phyloP scores from a whole-genome alignment of 1,140 invertebrate genomes.

The Propsilocerus akamusi region DNA sequence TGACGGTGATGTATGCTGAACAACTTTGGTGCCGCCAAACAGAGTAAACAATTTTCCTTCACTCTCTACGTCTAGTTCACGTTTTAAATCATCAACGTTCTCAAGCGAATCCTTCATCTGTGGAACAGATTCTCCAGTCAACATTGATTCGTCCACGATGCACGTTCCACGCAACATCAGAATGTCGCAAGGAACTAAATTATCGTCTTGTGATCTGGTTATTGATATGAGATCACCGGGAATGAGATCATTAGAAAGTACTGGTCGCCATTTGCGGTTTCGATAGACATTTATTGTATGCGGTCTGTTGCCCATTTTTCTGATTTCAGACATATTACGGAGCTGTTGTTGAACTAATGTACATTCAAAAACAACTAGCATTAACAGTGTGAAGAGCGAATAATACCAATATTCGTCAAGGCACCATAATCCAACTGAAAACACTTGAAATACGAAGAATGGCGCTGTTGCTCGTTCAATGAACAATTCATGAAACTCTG shows the following conservation, averaged over 20 bases:
- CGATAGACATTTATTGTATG: slow-evolving; percentile 88
- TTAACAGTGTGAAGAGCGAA: slow-evolving; percentile 90
- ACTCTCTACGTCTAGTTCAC: slow-evolving; percentile 60
- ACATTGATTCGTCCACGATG: slow-evolving; percentile 95
- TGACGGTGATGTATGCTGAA: slow-evolving; percentile 77
- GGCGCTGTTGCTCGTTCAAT: slow-evolving; percentile 95
- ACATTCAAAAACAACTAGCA: slow-evolving; percentile 96
- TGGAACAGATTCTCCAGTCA: slow-evolving; percentile 95
- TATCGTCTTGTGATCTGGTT: slow-evolving; percentile 71
- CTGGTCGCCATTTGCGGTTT: slow-evolving; percentile 77
- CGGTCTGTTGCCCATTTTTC: slow-evolving; percentile 99
- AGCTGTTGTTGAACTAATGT: slow-evolving; percentile 96
- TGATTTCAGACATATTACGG: slow-evolving; percentile 95
- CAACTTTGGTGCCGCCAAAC: slow-evolving; percentile 94
- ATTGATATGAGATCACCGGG: slow-evolving; percentile 96
- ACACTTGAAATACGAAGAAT: slow-evolving; percentile 92
- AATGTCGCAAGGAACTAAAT: slow-evolving; percentile 92
- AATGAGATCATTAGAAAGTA: slow-evolving; percentile 73
- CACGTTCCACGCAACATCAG: slow-evolving; percentile 83
- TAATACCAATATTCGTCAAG: slow-evolving; percentile 98
- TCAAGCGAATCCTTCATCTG: slow-evolving; percentile 98
- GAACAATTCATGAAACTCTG: slow-evolving; percentile 92
- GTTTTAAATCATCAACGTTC: slow-evolving; percentile 38
- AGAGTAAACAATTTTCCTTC: slow-evolving; percentile 89
- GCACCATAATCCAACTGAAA: slow-evolving; percentile 97